Conservation (phyloP, 2,797 vertebrate genomes). For the Peromyscus melanophrys region DNA sequence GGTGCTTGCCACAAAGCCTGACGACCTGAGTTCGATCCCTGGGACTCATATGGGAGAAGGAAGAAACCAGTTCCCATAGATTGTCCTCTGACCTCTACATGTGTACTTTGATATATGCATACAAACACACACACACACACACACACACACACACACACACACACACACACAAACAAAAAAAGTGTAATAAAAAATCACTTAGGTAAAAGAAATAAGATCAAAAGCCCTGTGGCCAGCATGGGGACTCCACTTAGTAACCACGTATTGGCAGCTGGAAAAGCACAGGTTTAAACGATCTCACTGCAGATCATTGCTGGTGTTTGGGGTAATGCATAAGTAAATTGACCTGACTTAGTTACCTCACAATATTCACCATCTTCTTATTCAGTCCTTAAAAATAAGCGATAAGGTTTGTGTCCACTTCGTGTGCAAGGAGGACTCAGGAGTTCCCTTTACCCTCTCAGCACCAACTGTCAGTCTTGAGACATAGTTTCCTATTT, state of each 20-base stretch:
- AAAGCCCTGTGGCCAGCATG: neutral
- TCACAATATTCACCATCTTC: neutral
- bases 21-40: neutral
- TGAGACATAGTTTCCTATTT: neutral
- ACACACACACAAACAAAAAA: neutral
- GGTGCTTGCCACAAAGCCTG: neutral
- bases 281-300: neutral
- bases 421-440: too few species aligned
- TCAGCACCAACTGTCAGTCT: accelerated
- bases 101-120: neutral
- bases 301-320: neutral
- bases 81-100: neutral
- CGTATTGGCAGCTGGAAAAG: neutral
- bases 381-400: neutral
- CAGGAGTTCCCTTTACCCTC: accelerated
- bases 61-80: neutral
- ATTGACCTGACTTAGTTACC: neutral
- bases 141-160: too few species aligned
- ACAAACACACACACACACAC: neutral
- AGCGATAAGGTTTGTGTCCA: too few species aligned
- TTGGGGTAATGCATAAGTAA: neutral
- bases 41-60: neutral
- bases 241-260: neutral
- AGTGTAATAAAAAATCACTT: neutral
- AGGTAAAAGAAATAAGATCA: neutral